A percentile compares a stretch with the other conserved stretches of the same genome.
These are phyloP conservation scores for Unio pictorum DNA, from an alignment of 2,888 invertebrate species.

Conservation along the genomic window DNA sequence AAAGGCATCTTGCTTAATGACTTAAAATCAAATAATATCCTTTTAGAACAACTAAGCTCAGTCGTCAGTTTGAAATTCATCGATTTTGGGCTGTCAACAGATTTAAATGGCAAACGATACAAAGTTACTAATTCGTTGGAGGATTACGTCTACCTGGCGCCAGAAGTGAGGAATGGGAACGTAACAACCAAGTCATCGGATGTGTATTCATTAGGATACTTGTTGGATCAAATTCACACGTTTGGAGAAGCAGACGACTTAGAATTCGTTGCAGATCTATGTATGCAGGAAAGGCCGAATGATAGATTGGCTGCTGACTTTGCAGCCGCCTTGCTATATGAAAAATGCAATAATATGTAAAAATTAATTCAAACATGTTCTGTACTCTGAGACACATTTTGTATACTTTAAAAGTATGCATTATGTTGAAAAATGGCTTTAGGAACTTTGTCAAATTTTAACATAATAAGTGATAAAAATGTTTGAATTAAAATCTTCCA, in stretches of 20 bases:
- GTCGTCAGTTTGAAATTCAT: slow-evolving; percentile 28
- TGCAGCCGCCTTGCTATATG: slow-evolving; percentile 17
- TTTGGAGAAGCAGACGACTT: slow-evolving; percentile 17
- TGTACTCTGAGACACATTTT: too few species aligned
- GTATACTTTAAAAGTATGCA: too few species aligned
- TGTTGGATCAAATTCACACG: slow-evolving; percentile 27
- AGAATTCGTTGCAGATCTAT: slow-evolving; percentile 14
- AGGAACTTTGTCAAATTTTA: too few species aligned
- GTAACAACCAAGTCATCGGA: slow-evolving; percentile 24
- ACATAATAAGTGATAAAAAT: too few species aligned
- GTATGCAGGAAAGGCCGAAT: slow-evolving; percentile 26
- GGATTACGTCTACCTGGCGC: slow-evolving; percentile 30
- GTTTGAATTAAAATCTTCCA: too few species aligned
- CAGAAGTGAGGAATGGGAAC: slow-evolving; percentile 25
- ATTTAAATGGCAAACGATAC: slow-evolving; percentile 30
- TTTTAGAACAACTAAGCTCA: slow-evolving; percentile 15
- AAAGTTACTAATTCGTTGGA: slow-evolving; percentile 33
- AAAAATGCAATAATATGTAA: slow-evolving; percentile 8
- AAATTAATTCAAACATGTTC: too few species aligned
- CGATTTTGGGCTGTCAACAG: slow-evolving; percentile 35
- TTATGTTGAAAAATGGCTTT: too few species aligned
- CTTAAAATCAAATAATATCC: slow-evolving; percentile 33
- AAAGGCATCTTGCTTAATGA: slow-evolving; percentile 35
- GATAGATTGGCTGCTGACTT: slow-evolving; percentile 14
- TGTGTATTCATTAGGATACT: slow-evolving; percentile 30